These are phyloP conservation scores for Doryteuthis pealeii DNA, from an alignment of 1,140 invertebrate species.

Conservation along the genomic window DNA sequence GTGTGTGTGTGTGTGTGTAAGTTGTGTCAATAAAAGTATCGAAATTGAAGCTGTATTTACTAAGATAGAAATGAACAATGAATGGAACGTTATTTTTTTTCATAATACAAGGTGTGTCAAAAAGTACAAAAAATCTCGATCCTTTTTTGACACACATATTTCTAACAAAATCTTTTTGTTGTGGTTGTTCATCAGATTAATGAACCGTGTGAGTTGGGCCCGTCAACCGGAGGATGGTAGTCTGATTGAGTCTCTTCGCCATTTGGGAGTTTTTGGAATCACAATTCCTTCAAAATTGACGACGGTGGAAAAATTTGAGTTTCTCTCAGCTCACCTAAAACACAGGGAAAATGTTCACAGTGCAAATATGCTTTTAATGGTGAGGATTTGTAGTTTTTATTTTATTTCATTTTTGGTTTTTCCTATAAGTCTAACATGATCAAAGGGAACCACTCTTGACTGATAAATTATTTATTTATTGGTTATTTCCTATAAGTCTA, in stretches of 20 bases:
- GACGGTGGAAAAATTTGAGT: background rate
- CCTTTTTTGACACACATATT: no score
- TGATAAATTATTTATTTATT: no score
- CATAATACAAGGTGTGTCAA: no score
- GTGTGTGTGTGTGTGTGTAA: background rate
- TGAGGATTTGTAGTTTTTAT: background rate
- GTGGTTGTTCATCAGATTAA: background rate
- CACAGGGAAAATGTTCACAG: background rate
- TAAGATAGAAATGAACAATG: no score
- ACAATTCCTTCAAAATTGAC: background rate
- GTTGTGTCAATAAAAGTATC: no score
- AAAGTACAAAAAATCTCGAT: no score
- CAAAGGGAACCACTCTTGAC: no score
- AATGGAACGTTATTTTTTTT: no score
- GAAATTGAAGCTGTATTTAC: no score
- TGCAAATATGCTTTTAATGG: conserved; percentile 1
- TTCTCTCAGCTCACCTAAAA: background rate
- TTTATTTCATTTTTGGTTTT: background rate
- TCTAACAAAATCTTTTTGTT: background rate
- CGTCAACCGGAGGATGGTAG: background rate
- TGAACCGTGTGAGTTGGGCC: background rate
- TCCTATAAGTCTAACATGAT: no score
- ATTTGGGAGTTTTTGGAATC: background rate
- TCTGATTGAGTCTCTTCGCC: background rate
- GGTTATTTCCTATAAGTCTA: no score